Evolutionary conservation across 2,888 invertebrate species (phyloP), one percentile per base, ranked within the genome.

Genomic region (Lasioglossum marginatum): DNA sequence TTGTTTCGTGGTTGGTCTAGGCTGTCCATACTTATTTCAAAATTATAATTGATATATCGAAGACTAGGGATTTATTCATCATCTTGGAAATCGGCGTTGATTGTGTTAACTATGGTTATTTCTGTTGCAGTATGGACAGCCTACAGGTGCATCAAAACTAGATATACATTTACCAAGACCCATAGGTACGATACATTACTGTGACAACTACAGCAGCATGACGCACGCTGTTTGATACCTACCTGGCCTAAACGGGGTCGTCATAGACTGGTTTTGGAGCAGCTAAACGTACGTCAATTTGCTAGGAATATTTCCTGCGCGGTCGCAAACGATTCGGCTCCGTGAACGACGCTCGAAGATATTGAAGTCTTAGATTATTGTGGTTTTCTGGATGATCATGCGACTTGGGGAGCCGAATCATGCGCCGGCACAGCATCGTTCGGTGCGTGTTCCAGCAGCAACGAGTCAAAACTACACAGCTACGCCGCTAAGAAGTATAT

Each of bases 131-230:
- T 72, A 73, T 73, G 90, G 82, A 85, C 84, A 88, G 27, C 82
- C 90, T 79, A 72, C 68, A 45, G 72, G 81, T 75, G 85, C 82
- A 83, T 60, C 76, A 71, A 80, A 48, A 79, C 77, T 70, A 77
- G 48, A 84, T 79, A 82, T 37, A 85, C 87, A 74, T 85, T 85
- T 79, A 90, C 88, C 83, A 87, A 77, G 75, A 60, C 87, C 85
- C 88, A 86, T 76, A 77, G 23, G 57, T 63, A 82, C 57, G 81
- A 79, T 68, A 83, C 77, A 79, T 87, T 80, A 79, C 82, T 40
- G 85, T 85, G 81, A 83, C 81, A 75, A 71, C 78, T 78, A 78
- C 77, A 80, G 66, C 77, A 66, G 81, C 81, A 78, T 85, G 82
- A 89, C 78, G 85, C 80, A 78, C 81, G 68, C 77, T 79, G 83